Percentiles rank a stretch among this genome's conserved stretches.
These are phyloP conservation scores for Crotophaga sulcirostris DNA, from an alignment of 2,113 vertebrate species.

Conservation along the genomic window DNA sequence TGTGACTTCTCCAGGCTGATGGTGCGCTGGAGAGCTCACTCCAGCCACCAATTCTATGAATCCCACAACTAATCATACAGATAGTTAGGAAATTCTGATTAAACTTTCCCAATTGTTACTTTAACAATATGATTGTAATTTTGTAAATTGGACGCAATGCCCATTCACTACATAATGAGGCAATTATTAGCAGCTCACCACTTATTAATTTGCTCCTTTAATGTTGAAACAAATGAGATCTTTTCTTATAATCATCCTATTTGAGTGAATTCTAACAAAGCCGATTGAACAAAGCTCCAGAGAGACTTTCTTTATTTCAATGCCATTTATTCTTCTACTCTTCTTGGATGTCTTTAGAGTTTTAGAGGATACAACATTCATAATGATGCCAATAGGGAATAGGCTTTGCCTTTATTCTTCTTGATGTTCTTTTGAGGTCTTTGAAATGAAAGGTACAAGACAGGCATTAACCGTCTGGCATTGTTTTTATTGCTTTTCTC, in stretches of 20 bases:
- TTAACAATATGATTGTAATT: constrained; percentile 59
- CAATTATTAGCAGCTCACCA: constrained; percentile 73
- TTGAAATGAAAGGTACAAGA: constrained; percentile 77
- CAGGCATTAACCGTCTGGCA: constrained; percentile 75
- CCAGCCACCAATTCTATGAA: neutral
- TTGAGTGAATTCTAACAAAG: constrained; percentile 75
- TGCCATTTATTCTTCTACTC: constrained; percentile 67
- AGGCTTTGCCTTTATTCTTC: constrained; percentile 73
- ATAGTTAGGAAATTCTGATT: constrained; percentile 43
- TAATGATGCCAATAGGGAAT: constrained; percentile 77
- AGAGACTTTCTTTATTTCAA: constrained; percentile 68
- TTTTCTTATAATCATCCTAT: constrained; percentile 78
- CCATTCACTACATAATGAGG: constrained; percentile 67
- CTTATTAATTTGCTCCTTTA: constrained; percentile 77
- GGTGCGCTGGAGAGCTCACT: neutral
- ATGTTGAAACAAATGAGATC: constrained; percentile 76
- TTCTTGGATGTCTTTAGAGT: constrained; percentile 67
- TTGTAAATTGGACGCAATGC: constrained; percentile 63
- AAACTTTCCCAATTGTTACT: constrained; percentile 59
- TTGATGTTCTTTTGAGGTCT: constrained; percentile 75
- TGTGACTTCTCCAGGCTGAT: neutral
- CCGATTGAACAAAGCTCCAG: constrained; percentile 69
- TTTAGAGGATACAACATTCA: constrained; percentile 73
- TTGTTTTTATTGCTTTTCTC: constrained; percentile 75
- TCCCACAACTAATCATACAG: constrained; percentile 16